Base-by-base conservation (phyloP, 2,797 vertebrate species). In the Myripristis jacobus region DNA sequence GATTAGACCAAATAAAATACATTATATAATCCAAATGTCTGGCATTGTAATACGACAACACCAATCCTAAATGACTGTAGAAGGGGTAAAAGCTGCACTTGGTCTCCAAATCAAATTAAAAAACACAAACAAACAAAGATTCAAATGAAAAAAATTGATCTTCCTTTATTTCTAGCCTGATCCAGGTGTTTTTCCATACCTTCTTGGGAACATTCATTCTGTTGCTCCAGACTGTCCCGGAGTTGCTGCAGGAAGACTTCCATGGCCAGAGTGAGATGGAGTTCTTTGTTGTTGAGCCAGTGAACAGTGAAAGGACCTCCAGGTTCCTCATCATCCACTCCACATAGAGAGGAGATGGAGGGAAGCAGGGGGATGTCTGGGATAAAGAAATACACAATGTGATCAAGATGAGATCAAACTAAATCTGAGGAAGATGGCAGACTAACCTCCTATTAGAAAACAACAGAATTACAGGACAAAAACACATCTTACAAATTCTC, bases 201-300 rank as follows among this genome's bases (percentile, higher is more conserved):
- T 94, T 95, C 90, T 79, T 92, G 79, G 79, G 86, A 57, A 53
- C 94, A 92, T 67, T 96, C 95, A 21, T 87, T 95, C 57, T 94
- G 94, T 34, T 95, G 95, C 54, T 98, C 97, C 87, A 96, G 90
- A 87, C 79, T 96, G 86, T 94, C 93, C 81, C 91, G 92, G 73
- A 99, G 93, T 77, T 97, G 96, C 88, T 98, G 97, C 73, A 99
- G 89, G 86, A 98, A 99, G 63, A 99, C 97, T 82, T 99, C 97
- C 96, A 99, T 97, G 22, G 97, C 96, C 80, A 99, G 94, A 9
- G 96, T 96, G 91, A 99, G 96, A 85, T 98, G 95, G 75, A 99
- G 92, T 87, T 99, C 97, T 91, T 99, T 99, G 87, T 99, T 99
- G 84, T 99, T 98, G 63, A 99, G 94, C 97, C 97, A 99, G 86